Base-by-base conservation (phyloP, 2,888 invertebrate species). In the Dicyrtoma fusca region DNA sequence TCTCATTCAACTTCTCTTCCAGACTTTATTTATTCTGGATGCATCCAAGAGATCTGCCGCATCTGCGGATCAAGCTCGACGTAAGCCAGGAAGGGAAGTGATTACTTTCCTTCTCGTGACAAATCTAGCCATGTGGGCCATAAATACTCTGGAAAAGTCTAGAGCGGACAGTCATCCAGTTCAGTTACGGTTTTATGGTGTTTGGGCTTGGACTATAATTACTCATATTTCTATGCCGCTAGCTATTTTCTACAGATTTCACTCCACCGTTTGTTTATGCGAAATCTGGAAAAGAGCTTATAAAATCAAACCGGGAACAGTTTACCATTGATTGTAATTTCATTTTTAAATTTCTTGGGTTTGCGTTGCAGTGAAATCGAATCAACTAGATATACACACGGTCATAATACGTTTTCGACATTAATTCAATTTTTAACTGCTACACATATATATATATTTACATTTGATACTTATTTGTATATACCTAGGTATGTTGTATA, bases 201-300 rank as follows among this genome's bases (percentile, higher is more conserved):
- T 85, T 64, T 84, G 83, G 83, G 83, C 83, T 0, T 86, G 85
- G 85, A 83, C 84, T 8, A 83, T 85, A 26, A 84, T 85, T 62
- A 84, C 83, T 1, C 84, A 85, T 75, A 82, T 86, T 34, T 83
- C 83, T 19, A 83, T 84, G 73, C 86, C 86, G 0, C 78, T 86
- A 34, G 84, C 84, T 11, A 85, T 86, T 49, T 85, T 85, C 78
- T 86, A 84, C 78, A 88, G 95, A 74, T 96, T 96, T 84, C 96
- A 96, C 83, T 95, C 95, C 55, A 95, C 96, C 0, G 95, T 97
- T 1, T 96, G 96, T 83, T 86, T 97, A 73, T 95, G 95, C 84
- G 96, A 96, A 85, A 94, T 97, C 81, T 97, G 96, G 97, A 96
- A 96, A 84, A 88, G 92, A 79, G 94, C 95, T 8, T 97, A 96